Evolutionary conservation across 2,888 invertebrate species (phyloP).

Genomic region (Dynastes maya): DNA sequence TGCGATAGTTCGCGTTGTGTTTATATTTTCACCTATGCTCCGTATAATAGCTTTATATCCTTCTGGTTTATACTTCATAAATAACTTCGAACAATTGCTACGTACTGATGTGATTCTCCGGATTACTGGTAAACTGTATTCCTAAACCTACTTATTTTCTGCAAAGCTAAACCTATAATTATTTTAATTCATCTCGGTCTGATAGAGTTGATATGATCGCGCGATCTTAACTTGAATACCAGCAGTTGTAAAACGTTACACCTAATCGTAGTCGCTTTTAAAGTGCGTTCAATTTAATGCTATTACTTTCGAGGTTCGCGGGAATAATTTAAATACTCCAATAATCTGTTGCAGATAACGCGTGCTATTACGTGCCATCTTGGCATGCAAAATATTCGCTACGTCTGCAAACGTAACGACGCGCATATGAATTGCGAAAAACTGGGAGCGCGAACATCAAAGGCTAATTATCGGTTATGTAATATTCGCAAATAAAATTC

Average conservation of each 20-base stretch:
- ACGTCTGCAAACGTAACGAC: constrained; percentile 6
- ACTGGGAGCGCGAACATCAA: constrained; percentile 37
- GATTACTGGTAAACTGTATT: too few species aligned
- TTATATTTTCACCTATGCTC: background rate
- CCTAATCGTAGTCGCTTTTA: background rate
- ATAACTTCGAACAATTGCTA: too few species aligned
- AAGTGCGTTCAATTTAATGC: constrained; percentile 9
- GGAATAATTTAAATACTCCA: constrained; percentile 9
- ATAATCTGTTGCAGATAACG: constrained; percentile 12
- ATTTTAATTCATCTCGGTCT: background rate
- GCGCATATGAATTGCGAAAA: constrained; percentile 23
- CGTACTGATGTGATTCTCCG: too few species aligned
- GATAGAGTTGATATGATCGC: background rate
- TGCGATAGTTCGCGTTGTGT: too few species aligned
- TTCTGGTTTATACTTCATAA: background rate
- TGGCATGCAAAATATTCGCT: constrained; percentile 14
- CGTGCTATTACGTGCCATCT: constrained; percentile 1
- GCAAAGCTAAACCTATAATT: too few species aligned
- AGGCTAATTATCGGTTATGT: constrained; percentile 20
- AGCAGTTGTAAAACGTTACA: constrained; percentile 9
- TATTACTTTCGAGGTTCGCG: background rate
- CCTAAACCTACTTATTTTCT: too few species aligned
- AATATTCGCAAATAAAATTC: constrained; percentile 12
- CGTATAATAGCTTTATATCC: background rate
- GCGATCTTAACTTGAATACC: background rate